These are phyloP conservation scores for Caenorhabditis angaria DNA, from an alignment of 2,888 invertebrate species.

Conservation along the genomic window DNA sequence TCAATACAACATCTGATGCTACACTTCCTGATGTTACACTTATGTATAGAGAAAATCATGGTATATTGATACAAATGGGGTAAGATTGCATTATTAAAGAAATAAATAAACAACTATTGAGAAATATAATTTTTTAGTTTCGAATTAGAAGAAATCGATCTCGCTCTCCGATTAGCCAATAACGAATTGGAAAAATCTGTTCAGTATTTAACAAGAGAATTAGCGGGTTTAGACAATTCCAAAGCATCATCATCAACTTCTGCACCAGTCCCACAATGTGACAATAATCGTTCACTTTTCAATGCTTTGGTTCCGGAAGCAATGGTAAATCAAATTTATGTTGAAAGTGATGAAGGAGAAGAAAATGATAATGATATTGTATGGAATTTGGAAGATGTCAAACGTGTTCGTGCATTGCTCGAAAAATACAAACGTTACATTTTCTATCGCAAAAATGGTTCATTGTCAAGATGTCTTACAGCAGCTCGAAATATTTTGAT, in stretches of 20 bases:
- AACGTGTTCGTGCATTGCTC: conserved; percentile 12
- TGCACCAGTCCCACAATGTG: neutral
- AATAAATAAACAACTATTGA: neutral
- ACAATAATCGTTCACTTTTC: neutral
- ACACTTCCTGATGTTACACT: conserved; percentile 15
- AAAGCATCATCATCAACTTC: conserved; percentile 12
- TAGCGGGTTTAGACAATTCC: conserved; percentile 28
- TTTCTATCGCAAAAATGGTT: conserved; percentile 29
- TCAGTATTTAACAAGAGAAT: conserved; percentile 34
- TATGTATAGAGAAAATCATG: conserved; percentile 28
- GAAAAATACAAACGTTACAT: conserved; percentile 18
- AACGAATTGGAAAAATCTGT: conserved; percentile 40
- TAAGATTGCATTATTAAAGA: conserved; percentile 6
- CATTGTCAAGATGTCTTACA: conserved; percentile 21
- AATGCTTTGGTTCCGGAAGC: neutral
- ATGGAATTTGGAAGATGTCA: conserved; percentile 13
- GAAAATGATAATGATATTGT: conserved; percentile 5
- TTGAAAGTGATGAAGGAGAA: conserved; percentile 42
- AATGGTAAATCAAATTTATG: neutral
- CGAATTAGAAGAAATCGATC: conserved; percentile 27
- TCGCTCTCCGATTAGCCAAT: conserved; percentile 31
- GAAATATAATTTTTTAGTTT: conserved; percentile 19
- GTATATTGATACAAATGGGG: conserved; percentile 32
- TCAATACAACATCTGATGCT: conserved; percentile 19
- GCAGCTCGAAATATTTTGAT: conserved; percentile 22